Evolutionary conservation across 1,140 invertebrate species (phyloP).

Genomic region (Phymorhynchus buccinoides): DNA sequence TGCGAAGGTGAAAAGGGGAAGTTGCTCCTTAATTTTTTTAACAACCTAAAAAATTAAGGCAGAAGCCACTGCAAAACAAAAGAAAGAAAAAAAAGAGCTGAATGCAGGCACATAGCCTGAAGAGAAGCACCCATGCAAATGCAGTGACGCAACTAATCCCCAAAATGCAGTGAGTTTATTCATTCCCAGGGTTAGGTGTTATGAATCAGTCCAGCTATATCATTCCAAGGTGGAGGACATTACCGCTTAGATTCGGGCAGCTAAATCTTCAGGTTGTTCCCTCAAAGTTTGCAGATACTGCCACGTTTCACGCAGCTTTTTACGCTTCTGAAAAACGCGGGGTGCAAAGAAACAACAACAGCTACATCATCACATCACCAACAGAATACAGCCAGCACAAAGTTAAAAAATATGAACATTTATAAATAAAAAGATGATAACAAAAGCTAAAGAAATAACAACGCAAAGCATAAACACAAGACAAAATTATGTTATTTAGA

Average conservation of each 20-base stretch:
- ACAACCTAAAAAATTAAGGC: too few species aligned
- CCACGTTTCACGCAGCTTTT: slow-evolving; percentile 62
- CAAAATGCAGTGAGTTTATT: background rate
- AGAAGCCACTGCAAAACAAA: too few species aligned
- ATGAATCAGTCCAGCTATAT: background rate
- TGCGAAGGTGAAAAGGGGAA: too few species aligned
- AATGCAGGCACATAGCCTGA: too few species aligned
- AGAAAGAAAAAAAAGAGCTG: too few species aligned
- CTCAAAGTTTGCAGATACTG: slow-evolving; percentile 55
- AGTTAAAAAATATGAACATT: background rate
- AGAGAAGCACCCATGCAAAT: too few species aligned
- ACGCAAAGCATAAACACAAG: background rate
- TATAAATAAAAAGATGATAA: background rate
- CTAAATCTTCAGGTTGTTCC: slow-evolving; percentile 26
- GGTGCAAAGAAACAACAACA: background rate
- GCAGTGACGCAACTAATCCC: too few species aligned
- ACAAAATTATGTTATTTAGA: background rate
- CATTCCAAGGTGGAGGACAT: slow-evolving; percentile 3
- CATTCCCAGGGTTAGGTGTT: too few species aligned
- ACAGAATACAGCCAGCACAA: background rate
- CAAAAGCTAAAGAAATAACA: background rate
- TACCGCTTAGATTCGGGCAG: slow-evolving; percentile 27
- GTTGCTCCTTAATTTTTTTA: too few species aligned
- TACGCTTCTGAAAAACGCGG: slow-evolving; percentile 61
- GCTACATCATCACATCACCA: background rate